Conservation (phyloP, 23 tunicate genomes). For the Ciona savignyi region DNA sequence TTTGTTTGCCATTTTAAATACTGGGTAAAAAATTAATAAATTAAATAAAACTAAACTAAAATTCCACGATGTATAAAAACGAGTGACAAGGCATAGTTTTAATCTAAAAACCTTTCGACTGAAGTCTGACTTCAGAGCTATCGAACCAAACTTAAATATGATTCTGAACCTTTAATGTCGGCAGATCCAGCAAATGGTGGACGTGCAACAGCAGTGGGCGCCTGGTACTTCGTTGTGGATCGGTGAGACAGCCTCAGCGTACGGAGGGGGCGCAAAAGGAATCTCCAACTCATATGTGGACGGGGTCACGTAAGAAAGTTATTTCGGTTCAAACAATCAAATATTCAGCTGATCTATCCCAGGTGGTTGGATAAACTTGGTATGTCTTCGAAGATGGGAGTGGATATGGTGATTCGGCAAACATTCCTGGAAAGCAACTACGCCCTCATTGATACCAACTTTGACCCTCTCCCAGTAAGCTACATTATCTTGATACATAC, state of each 20-base stretch:
- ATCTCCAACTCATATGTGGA: constrained; percentile 60
- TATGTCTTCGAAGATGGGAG: constrained; percentile 45
- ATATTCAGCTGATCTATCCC: not conserved
- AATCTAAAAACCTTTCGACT: too few species aligned
- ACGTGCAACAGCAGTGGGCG: not conserved
- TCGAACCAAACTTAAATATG: too few species aligned
- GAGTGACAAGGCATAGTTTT: too few species aligned
- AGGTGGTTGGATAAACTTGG: constrained; percentile 95
- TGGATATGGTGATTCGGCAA: constrained; percentile 70
- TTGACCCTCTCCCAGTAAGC: constrained; percentile 75
- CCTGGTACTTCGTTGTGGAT: constrained; percentile 49
- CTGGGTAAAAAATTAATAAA: too few species aligned
- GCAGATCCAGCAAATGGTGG: constrained; percentile 12
- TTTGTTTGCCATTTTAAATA: too few species aligned
- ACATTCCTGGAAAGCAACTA: constrained; percentile 39
- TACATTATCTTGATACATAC: not conserved
- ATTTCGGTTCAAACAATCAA: too few species aligned
- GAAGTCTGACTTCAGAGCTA: too few species aligned
- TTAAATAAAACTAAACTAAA: not conserved
- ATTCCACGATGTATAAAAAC: too few species aligned
- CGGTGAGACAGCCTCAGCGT: constrained; percentile 85
- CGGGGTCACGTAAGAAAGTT: constrained; percentile 72
- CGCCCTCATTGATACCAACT: constrained; percentile 38
- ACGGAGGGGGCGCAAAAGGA: constrained; percentile 90
- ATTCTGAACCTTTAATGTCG: too few species aligned